These are phyloP conservation scores for Carposina sasakii DNA, from an alignment of 1,140 invertebrate species.

Conservation along the genomic window DNA sequence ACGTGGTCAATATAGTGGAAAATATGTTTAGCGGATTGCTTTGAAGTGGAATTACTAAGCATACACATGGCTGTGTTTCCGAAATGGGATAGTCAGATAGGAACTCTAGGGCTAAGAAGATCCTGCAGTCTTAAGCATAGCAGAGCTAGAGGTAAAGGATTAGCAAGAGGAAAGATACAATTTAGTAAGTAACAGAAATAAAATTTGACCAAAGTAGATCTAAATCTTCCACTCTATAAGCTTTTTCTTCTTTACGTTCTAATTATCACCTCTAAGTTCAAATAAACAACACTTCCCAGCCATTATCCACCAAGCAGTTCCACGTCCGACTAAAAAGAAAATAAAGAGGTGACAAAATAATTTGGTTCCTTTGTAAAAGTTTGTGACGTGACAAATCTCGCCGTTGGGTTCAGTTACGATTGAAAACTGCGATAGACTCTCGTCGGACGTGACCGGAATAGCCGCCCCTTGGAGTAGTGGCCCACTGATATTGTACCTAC, in stretches of 20 bases:
- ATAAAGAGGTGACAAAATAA: conserved; percentile 37
- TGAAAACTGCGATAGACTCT: conserved; percentile 67
- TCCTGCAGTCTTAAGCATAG: too few species aligned
- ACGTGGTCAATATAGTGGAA: conserved; percentile 25
- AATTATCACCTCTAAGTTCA: background rate
- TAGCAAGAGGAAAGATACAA: too few species aligned
- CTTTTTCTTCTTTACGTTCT: background rate
- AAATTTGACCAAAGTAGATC: background rate
- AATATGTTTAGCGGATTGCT: too few species aligned
- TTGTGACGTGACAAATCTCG: conserved; percentile 68
- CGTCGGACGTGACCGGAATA: conserved; percentile 53
- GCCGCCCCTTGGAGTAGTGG: too few species aligned
- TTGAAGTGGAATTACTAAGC: too few species aligned
- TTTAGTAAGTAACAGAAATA: background rate
- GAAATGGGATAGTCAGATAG: too few species aligned
- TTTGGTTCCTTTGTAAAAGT: conserved; percentile 55
- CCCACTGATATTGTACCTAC: too few species aligned
- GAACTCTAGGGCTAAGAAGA: too few species aligned
- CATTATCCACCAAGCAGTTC: background rate
- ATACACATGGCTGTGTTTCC: too few species aligned
- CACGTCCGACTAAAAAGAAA: background rate
- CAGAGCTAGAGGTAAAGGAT: too few species aligned
- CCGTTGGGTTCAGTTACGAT: conserved; percentile 58
- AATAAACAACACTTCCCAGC: background rate
- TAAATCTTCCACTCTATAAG: background rate